Conservation (phyloP, 2,888 invertebrate species). For the Drepanosiphum platanoidis region DNA sequence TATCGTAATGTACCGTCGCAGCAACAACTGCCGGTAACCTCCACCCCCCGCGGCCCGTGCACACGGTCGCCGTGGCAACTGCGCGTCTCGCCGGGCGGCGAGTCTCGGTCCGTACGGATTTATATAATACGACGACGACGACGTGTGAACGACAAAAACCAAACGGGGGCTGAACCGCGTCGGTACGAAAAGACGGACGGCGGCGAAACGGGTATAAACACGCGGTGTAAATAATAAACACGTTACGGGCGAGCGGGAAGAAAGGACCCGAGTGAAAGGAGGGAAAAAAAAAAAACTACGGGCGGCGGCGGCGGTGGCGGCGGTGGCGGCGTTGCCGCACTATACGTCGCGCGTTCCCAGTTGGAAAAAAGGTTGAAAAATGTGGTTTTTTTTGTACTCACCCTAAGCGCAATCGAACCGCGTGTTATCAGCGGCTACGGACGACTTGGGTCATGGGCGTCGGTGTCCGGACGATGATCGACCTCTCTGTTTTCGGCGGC, state of each 20-base stretch:
- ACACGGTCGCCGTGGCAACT: neutral
- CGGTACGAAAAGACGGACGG: no score
- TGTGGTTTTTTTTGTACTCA: no score
- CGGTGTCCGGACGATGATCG: neutral
- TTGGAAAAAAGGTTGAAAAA: no score
- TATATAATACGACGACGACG: neutral
- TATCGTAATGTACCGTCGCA: no score
- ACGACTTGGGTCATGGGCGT: slow-evolving; percentile 36
- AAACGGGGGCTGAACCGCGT: no score
- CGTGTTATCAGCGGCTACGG: slow-evolving; percentile 32
- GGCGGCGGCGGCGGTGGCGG: neutral
- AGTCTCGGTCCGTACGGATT: neutral
- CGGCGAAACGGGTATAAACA: neutral
- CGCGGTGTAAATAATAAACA: no score
- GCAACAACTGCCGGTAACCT: no score
- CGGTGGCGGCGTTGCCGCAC: no score
- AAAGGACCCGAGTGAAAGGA: neutral
- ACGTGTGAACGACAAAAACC: neutral
- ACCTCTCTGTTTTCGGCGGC: no score
- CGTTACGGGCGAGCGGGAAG: neutral
- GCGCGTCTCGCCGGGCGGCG: neutral
- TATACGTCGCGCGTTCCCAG: no score
- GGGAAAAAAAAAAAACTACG: no score
- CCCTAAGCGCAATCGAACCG: slow-evolving; percentile 19
- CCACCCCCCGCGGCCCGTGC: neutral